These are phyloP conservation scores for Chaenogobius annularis DNA, from an alignment of 2,113 vertebrate species.

Conservation along the genomic window DNA sequence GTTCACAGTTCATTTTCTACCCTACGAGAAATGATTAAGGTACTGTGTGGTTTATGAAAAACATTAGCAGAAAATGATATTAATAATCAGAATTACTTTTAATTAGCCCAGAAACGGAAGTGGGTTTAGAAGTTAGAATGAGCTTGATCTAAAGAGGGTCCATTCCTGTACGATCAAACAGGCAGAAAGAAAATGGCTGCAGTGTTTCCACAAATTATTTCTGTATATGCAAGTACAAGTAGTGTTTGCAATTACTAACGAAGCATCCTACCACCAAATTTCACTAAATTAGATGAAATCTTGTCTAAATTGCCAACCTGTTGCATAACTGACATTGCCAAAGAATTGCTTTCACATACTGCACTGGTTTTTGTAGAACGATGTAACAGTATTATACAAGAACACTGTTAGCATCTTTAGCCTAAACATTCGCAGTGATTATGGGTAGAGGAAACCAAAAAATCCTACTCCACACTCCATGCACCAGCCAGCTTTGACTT, in stretches of 20 bases:
- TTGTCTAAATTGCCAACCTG: neutral
- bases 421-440: neutral
- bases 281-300: neutral
- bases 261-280: neutral
- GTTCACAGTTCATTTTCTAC: neutral
- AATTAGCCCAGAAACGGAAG: slow-evolving; percentile 7
- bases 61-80: slow-evolving; percentile 12
- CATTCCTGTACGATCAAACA: neutral
- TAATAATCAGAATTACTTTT: slow-evolving; percentile 8
- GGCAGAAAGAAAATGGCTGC: neutral
- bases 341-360: neutral
- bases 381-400: neutral
- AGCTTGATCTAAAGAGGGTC: slow-evolving; percentile 6
- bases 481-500: slow-evolving; percentile 13
- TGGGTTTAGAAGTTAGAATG: slow-evolving; percentile 9
- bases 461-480: slow-evolving; percentile 21
- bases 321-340: neutral
- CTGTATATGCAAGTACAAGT: neutral
- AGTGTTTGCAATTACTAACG: neutral
- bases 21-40: neutral
- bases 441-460: neutral
- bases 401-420: neutral
- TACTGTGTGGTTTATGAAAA: slow-evolving; percentile 9
- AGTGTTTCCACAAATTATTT: neutral
- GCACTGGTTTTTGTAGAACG: neutral